Percentiles rank a stretch among this genome's conserved stretches.
These are phyloP conservation scores for Rhinichthys klamathensis DNA, from an alignment of 2,113 vertebrate genomes.

Conservation along the genomic window DNA sequence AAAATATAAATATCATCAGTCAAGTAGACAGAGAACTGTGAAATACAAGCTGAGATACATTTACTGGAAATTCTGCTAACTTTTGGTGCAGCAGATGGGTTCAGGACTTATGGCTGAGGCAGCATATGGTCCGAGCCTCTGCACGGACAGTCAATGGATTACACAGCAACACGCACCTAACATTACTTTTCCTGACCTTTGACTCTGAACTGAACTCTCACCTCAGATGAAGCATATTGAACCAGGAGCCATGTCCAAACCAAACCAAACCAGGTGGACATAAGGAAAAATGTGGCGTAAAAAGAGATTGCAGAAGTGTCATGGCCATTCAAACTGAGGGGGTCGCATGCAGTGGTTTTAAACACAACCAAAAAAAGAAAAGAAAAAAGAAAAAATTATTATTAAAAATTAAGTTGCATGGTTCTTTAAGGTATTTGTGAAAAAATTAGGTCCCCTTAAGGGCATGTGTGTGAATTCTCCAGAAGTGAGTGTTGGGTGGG, in stretches of 20 bases:
- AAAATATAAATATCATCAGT: neutral
- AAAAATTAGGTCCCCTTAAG: neutral
- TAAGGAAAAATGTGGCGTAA: neutral
- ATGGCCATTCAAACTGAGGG: neutral
- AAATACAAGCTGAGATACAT: slow-evolving; percentile 17
- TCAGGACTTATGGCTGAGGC: neutral
- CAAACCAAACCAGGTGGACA: slow-evolving; percentile 41
- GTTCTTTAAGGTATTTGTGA: neutral
- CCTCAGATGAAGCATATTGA: slow-evolving; percentile 17
- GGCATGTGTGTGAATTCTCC: slow-evolving; percentile 33
- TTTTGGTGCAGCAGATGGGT: slow-evolving; percentile 19
- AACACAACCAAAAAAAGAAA: neutral
- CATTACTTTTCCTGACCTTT: slow-evolving; percentile 33
- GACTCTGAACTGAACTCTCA: slow-evolving; percentile 11
- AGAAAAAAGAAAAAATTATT: no score
- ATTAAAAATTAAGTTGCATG: neutral
- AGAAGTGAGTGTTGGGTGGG: slow-evolving; percentile 23
- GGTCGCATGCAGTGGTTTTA: neutral
- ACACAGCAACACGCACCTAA: slow-evolving; percentile 4
- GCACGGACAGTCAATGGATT: slow-evolving; percentile 28
- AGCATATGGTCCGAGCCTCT: slow-evolving; percentile 26
- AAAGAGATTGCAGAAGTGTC: neutral
- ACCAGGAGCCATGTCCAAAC: slow-evolving; percentile 20
- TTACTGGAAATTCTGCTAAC: slow-evolving; percentile 14
- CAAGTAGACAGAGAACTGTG: neutral